Evolutionary conservation across 1,140 invertebrate species (phyloP), one percentile per base, ranked within the genome.

Genomic region (Zaprionus taronus): DNA sequence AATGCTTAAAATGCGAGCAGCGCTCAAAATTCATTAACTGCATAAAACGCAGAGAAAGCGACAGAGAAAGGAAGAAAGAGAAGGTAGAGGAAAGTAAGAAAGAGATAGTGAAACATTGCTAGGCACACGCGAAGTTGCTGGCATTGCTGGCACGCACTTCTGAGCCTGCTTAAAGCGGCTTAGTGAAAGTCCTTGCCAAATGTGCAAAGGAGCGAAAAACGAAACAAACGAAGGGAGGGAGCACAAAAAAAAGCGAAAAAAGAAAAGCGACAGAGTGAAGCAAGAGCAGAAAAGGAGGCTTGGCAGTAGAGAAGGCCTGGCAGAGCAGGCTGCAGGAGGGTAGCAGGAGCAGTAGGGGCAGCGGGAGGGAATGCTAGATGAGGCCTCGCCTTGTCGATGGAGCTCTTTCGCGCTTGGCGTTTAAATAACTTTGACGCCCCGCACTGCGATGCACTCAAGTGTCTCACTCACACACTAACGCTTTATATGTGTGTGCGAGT

Each of bases 381-480:
- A 36, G 36, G 64, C 60, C 24, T 61, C 24, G 44, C 44, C 64
- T 36, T 61, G 64, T 62, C 65, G 62, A 62, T 64, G 72, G 28
- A 47, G 67, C 67, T 57, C 38, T 41, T 41, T 22, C 20, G 47
- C 60, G 24, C 63, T 67, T 70, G 81, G 71, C 77, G 81, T 87
- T 84, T 84, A 89, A 87, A 87, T 83, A 87, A 89, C 84, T 87
- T 89, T 87, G 83, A 81, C 83, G 83, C 74, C 70, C 68, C 71
- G 78, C 78, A 72, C 64, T 80, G 17, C 66, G 9, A 72, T 78
- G 58, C 44, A 77, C 61, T 61, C 63, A 47, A n/a, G 65, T 56
- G 34, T 49, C 38, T 11, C 58, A 63, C 47, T 51, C 11, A 22
- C 11, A 17, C 22, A 14, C 17, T 20, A 9, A 0, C 0, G 31